Percentiles rank a stretch among this genome's conserved stretches.
Conservation (phyloP, 2,797 vertebrate genomes). For the Hemitrygon akajei region DNA sequence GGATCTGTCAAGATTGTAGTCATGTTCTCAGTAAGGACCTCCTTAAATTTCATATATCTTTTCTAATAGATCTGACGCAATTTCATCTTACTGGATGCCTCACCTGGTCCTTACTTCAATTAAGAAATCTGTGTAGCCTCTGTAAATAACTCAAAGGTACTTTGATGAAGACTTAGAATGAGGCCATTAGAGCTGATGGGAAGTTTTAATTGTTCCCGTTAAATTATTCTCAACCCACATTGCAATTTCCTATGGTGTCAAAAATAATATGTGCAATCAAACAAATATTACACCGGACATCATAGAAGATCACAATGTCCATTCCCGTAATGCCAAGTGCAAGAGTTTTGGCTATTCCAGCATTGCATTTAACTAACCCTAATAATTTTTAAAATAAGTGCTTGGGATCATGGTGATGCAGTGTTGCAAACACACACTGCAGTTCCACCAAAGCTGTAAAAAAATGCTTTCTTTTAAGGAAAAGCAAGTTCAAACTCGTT, state of each 20-base stretch:
- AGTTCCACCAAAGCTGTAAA: slow-evolving; percentile 9
- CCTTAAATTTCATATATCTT: neutral
- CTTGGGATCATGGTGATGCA: slow-evolving; percentile 11
- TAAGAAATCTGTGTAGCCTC: neutral
- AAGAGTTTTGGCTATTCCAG: neutral
- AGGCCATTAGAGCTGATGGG: neutral
- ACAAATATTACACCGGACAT: no score
- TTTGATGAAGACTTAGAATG: neutral
- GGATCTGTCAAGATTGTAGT: neutral
- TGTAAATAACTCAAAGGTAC: neutral
- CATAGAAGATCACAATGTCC: no score
- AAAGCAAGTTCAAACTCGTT: neutral
- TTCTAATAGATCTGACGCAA: neutral
- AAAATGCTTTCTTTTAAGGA: slow-evolving; percentile 2
- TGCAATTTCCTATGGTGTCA: neutral
- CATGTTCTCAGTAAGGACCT: neutral
- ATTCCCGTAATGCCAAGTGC: neutral
- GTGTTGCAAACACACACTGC: slow-evolving; percentile 3
- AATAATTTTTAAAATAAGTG: neutral
- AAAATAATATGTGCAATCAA: neutral
- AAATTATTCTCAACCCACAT: neutral
- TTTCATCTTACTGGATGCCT: neutral
- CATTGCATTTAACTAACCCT: neutral
- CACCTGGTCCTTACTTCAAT: neutral
- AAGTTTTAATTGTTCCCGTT: neutral